Evolutionary conservation across 2,797 vertebrate genomes (phyloP), one percentile per base, ranked within the genome.

Genomic region (Ciconia nigra): DNA sequence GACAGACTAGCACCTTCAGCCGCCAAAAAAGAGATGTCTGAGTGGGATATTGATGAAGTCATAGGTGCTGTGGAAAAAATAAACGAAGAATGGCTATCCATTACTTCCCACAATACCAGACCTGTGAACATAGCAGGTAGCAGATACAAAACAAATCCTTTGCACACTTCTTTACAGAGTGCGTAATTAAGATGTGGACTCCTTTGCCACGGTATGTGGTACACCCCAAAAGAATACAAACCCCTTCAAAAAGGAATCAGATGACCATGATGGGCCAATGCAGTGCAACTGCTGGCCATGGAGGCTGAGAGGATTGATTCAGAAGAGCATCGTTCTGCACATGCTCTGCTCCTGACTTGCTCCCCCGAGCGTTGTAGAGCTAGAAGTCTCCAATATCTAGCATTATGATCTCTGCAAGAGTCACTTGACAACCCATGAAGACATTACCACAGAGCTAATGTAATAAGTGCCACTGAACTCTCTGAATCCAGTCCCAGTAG

Each of bases 291-390:
- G 25, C 55, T 33, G 69, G 69, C 46, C 24, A 18, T 0, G 2
- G 42, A 80, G 25, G 8, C 22, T 81, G 31, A 24, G 24, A 59
- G 19, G 15, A 55, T 33, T 46, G 44, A 49, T 39, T 77, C 33
- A 35, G 63, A 86, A 69, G 7, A 39, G 3, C 20, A 26, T 18
- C 25, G 29, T 33, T 22, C n/a, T 59, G 33, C 24, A 44, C 0
- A 4, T 41, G 21, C 17, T 65, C 41, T 85, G 54, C n/a, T 79
- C 37, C 58, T 71, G 16, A 39, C 2, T 21, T 65, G 8, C 20
- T 80, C 10, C 21, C 7, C 17, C 0, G 0, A 62, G 20, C 14
- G 15, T 1, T 37, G 19, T 33, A 57, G 31, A 58, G 39, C 5
- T 65, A 74, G 41, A 49, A 1, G 0, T 39, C 15, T 58, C 25